Evolutionary conservation across 2,888 invertebrate genomes (phyloP).

Genomic region (Troides aeacus): DNA sequence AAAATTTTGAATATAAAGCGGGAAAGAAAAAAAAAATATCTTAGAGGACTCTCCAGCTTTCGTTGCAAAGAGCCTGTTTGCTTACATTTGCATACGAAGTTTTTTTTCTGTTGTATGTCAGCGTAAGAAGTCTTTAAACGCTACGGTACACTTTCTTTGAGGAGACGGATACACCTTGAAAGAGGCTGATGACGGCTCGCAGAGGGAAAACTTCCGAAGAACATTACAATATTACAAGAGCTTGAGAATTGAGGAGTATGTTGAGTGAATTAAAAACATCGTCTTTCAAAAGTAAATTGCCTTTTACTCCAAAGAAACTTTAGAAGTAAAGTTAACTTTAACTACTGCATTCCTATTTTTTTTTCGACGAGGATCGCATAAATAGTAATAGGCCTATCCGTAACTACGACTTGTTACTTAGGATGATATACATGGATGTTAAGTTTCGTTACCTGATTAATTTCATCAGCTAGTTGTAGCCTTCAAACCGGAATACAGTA

Average conservation of each 20-base stretch:
- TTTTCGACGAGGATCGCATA: too few relatives aligned
- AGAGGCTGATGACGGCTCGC: conserved; percentile 19
- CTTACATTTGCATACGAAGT: conserved; percentile 39
- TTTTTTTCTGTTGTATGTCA: conserved; percentile 34
- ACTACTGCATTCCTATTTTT: too few relatives aligned
- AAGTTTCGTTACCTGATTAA: too few relatives aligned
- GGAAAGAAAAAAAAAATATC: conserved; percentile 37
- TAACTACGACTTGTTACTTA: too few relatives aligned
- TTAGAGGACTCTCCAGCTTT: conserved; percentile 36
- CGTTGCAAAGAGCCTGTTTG: conserved; percentile 36
- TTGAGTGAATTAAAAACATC: conserved; percentile 7
- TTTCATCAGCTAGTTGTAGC: too few relatives aligned
- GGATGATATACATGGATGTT: too few relatives aligned
- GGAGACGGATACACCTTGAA: conserved; percentile 27
- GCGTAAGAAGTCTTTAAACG: conserved; percentile 34
- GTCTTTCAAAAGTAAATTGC: too few relatives aligned
- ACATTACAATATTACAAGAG: conserved; percentile 14
- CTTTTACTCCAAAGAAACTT: too few relatives aligned
- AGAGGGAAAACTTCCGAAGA: conserved; percentile 24
- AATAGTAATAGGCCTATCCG: too few relatives aligned
- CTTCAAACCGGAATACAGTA: too few relatives aligned
- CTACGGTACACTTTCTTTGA: conserved; percentile 29
- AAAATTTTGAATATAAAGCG: conserved; percentile 33
- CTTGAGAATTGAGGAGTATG: background rate
- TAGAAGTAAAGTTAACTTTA: too few relatives aligned